Percentiles rank a stretch among this genome's conserved stretches.
Conservation (phyloP, 2,888 invertebrate species). For the Hydrotaea diabolus region DNA sequence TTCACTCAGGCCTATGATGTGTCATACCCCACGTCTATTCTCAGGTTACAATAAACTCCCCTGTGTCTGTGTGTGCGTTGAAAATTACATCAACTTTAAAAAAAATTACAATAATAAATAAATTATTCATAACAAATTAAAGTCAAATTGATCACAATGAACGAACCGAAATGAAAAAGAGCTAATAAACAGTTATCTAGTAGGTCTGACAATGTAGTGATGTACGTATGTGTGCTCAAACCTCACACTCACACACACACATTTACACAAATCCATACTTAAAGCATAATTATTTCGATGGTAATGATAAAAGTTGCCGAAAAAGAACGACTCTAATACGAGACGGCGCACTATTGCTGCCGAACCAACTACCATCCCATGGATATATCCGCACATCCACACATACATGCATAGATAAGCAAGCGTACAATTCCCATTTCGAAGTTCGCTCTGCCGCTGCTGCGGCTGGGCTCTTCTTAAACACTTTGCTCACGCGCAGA, state of each 20-base stretch:
- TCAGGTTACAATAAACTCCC: not conserved
- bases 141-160: slow-evolving; percentile 30
- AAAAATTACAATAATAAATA: slow-evolving; percentile 18
- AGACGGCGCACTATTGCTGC: slow-evolving; percentile 49
- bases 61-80: not conserved
- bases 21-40: slow-evolving; percentile 5
- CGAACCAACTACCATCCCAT: not conserved
- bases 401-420: slow-evolving; percentile 28
- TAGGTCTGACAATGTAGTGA: not conserved
- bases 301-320: slow-evolving; percentile 28
- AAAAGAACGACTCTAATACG: slow-evolving; percentile 57
- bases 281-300: not conserved
- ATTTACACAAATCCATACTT: no score
- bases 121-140: slow-evolving; percentile 34
- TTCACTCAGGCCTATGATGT: not conserved
- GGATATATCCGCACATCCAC: slow-evolving; percentile 39
- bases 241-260: not conserved
- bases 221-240: not conserved
- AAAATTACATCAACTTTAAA: slow-evolving; percentile 26
- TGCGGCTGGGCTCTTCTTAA: not conserved
- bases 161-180: not conserved
- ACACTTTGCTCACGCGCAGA: slow-evolving; percentile 65
- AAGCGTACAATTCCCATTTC: not conserved
- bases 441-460: not conserved
- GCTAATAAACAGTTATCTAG: slow-evolving; percentile 16